Evolutionary conservation across 1,140 invertebrate genomes (phyloP).

Genomic region (Phortica variegata): DNA sequence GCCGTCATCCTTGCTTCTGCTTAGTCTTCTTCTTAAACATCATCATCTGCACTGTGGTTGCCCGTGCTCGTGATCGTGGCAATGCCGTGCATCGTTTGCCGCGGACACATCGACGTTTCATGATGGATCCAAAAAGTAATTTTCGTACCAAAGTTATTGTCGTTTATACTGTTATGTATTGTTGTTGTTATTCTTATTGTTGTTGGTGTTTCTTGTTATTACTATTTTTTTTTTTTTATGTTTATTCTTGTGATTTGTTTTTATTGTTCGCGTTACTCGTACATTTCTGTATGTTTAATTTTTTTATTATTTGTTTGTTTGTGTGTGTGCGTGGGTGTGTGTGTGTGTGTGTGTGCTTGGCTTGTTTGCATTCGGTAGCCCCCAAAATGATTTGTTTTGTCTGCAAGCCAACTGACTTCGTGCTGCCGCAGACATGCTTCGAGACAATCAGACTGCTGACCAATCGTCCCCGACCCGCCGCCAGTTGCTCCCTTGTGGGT

Average conservation of each 20-base stretch:
- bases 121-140: conserved; percentile 54
- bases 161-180: conserved; percentile 19
- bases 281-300: no score
- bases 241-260: no score
- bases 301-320: neutral
- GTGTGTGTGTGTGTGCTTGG: neutral
- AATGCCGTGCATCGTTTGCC: neutral
- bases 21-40: neutral
- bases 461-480: no score
- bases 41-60: neutral
- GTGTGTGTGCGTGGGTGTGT: neutral
- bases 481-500: no score
- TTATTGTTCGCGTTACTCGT: no score
- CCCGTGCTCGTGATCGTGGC: conserved; percentile 36
- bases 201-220: conserved; percentile 35
- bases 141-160: conserved; percentile 6
- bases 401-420: conserved; percentile 25
- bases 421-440: no score
- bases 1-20: neutral
- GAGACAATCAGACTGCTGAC: no score
- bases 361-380: conserved; percentile 36
- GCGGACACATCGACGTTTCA: conserved; percentile 21
- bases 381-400: conserved; percentile 50
- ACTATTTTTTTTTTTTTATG: conserved; percentile 16
- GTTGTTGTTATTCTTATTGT: conserved; percentile 28